phyloP scores from a whole-genome alignment of 2,113 vertebrate genomes.

The Macquaria ambigua region DNA sequence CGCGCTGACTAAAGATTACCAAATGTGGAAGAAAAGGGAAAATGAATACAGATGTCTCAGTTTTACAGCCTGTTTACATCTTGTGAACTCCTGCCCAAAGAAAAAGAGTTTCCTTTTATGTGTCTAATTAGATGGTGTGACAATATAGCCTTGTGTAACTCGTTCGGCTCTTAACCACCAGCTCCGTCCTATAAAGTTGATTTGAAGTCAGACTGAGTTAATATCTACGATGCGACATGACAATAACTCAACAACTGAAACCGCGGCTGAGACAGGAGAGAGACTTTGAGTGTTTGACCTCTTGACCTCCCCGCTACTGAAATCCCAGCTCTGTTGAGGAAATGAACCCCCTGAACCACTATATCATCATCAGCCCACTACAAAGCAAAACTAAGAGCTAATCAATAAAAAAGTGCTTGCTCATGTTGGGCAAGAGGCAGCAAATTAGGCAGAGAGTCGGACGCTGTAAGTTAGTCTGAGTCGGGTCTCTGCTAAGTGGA shows the following conservation, averaged over 20 bases:
- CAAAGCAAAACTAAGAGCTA: constrained; percentile 37
- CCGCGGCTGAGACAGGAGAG: constrained; percentile 19
- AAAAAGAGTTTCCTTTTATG: constrained; percentile 67
- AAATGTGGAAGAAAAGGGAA: constrained; percentile 64
- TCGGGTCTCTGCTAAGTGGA: constrained; percentile 4
- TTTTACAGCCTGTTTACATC: constrained; percentile 79
- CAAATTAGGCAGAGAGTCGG: constrained; percentile 33
- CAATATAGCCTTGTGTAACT: constrained; percentile 64
- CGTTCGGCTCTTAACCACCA: constrained; percentile 60
- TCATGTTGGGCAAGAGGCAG: constrained; percentile 30
- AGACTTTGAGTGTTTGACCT: constrained; percentile 57
- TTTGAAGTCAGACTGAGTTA: constrained; percentile 49
- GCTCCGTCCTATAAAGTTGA: constrained; percentile 54
- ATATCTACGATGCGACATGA: constrained; percentile 34
- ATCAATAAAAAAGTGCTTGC: too few species aligned
- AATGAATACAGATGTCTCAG: constrained; percentile 69
- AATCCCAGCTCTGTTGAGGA: constrained; percentile 54
- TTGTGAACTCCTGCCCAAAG: constrained; percentile 70
- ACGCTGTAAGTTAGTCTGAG: constrained; percentile 31
- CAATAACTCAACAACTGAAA: constrained; percentile 63
- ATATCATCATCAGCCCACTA: constrained; percentile 61
- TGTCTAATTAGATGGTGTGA: constrained; percentile 76
- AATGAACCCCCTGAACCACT: constrained; percentile 57
- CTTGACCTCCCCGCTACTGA: constrained; percentile 55
- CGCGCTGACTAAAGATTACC: constrained; percentile 57